A percentile compares a stretch with the other conserved stretches of the same genome.
Conservation (phyloP, 2,797 vertebrate genomes). For the Helostoma temminkii region DNA sequence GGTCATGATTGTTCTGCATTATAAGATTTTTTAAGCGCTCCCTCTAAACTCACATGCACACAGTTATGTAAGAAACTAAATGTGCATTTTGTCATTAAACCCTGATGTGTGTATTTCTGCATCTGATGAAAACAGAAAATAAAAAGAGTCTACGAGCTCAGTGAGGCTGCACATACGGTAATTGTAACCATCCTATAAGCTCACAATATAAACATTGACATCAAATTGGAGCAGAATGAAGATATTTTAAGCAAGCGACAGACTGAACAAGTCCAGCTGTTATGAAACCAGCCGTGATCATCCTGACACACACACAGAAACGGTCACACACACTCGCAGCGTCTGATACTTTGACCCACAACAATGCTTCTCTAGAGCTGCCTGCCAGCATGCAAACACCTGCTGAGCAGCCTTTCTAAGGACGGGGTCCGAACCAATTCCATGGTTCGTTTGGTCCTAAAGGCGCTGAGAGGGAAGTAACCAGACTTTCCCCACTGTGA, state of each 20-base stretch:
- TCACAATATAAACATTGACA: no score
- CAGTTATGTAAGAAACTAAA: not conserved
- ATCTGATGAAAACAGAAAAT: not conserved
- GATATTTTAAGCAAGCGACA: constrained; percentile 32
- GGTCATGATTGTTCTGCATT: constrained; percentile 1
- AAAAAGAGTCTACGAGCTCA: not conserved
- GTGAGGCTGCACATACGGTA: no score
- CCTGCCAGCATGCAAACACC: constrained; percentile 27
- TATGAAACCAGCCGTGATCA: constrained; percentile 76
- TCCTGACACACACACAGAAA: constrained; percentile 5
- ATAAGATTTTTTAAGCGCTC: constrained; percentile 15
- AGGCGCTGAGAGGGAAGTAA: constrained; percentile 45
- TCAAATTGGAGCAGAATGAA: not conserved
- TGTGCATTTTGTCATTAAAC: not conserved
- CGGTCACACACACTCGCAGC: constrained; percentile 20
- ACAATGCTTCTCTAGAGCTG: constrained; percentile 41
- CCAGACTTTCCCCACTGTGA: constrained; percentile 43
- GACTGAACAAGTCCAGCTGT: constrained; percentile 79
- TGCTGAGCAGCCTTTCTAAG: constrained; percentile 60
- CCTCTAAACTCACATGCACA: not conserved
- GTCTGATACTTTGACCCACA: constrained; percentile 26
- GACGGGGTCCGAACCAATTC: constrained; percentile 67
- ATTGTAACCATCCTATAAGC: no score
- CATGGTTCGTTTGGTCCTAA: constrained; percentile 74
- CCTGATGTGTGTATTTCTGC: no score